These are phyloP conservation scores for Odontocolon sp. DNA, from an alignment of 2,888 invertebrate genomes.

Conservation along the genomic window DNA sequence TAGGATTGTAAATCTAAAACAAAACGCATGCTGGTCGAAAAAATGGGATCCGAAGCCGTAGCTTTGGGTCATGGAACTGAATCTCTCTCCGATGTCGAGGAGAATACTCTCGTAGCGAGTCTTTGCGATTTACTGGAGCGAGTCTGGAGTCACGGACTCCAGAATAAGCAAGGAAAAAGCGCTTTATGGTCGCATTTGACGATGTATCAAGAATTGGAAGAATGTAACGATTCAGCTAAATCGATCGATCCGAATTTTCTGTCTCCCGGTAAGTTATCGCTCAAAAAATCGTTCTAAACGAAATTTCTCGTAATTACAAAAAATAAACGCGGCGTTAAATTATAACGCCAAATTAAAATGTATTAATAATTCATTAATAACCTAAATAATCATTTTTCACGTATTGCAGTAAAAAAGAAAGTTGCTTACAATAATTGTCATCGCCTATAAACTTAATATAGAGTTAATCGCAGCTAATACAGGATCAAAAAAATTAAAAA, in stretches of 20 bases:
- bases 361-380: not conserved
- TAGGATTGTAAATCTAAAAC: slow-evolving; percentile 97
- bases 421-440: no score
- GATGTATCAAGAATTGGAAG: slow-evolving; percentile 93
- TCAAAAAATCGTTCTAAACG: not conserved
- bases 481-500: no score
- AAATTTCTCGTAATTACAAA: no score
- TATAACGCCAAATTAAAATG: slow-evolving; percentile 14
- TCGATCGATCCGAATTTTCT: slow-evolving; percentile 84
- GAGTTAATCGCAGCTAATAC: no score
- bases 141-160: slow-evolving; percentile 98
- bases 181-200: slow-evolving; percentile 98
- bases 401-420: slow-evolving; percentile 10
- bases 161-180: slow-evolving; percentile 97
- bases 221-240: slow-evolving; percentile 83
- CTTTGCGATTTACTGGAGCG: slow-evolving; percentile 98
- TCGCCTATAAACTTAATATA: no score
- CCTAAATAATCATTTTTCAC: slow-evolving; percentile 6
- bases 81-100: slow-evolving; percentile 90
- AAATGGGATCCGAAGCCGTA: slow-evolving; percentile 98
- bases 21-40: slow-evolving; percentile 99
- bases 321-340: no score
- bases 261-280: slow-evolving; percentile 83
- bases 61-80: slow-evolving; percentile 95
- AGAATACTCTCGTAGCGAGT: slow-evolving; percentile 98